Evolutionary conservation across 2,113 vertebrate species (phyloP), one percentile per base, ranked within the genome.

Genomic region (Echinops telfairi): DNA sequence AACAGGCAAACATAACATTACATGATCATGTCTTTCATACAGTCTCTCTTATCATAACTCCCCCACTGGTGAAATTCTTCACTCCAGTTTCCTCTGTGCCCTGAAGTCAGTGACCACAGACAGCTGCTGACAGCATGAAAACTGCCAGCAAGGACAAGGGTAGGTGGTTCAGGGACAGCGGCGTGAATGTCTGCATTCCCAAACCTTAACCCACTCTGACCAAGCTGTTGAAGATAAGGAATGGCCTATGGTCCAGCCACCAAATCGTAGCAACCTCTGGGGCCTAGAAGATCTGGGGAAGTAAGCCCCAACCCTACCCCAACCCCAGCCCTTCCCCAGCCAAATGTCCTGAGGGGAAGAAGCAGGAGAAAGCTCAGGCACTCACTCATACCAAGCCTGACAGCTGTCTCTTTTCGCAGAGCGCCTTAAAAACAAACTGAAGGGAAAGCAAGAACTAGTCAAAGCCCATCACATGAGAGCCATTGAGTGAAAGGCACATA

Each of bases 371-470:
- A 33, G 58, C 8, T 71, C 10, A 53, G 16, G 47, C 47, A 53
- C 47, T 68, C 82, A 82, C 31, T n/a, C 25, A 86, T 22, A 82
- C 19, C 58, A 90, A 88, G 70, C 6, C 17, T 90, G 40, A 58
- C 11, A 71, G 38, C 78, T 92, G 43, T 38, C 86, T 88, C 78
- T 96, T 78, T 81, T 94, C 82, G 86, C 25, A 76, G 75, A 58
- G n/a, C 53, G 85, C 58, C 90, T 53, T 81, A 84, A 83, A 94
- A 86, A 64, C n/a, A 85, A 93, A 90, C 73, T 78, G 19, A 94
- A 95, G 43, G 23, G 17, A 95, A 94, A 94, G 6, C 4, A n/a
- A 83, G 91, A 95, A 66, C 77, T 62, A 90, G 66, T 57, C 57
- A 96, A 88, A 20, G 58, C 88, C 58, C 57, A 87, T 89, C 31